Evolutionary conservation across 2,797 vertebrate species (phyloP).

Genomic region (Amblyopsis hoosieri): DNA sequence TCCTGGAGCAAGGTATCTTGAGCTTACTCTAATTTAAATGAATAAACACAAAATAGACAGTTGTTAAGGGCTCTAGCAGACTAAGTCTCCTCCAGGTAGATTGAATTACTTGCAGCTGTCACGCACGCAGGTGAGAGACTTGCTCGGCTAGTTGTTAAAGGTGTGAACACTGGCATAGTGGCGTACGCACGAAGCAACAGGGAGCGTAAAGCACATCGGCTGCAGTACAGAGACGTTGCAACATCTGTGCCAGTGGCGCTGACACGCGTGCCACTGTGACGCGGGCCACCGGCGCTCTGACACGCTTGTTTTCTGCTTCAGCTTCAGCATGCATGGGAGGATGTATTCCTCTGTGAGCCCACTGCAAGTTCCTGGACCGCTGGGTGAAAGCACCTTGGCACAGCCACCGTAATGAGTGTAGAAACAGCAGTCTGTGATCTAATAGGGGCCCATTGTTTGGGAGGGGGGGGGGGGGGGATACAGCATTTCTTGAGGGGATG

Average conservation of each 20-base stretch:
- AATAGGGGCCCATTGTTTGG: slow-evolving; percentile 70
- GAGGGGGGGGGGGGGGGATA: slow-evolving; percentile 63
- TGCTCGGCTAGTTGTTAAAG: slow-evolving; percentile 15
- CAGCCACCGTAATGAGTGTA: slow-evolving; percentile 63
- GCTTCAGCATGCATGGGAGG: slow-evolving; percentile 1
- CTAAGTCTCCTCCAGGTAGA: slow-evolving; percentile 19
- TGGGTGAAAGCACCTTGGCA: slow-evolving; percentile 16
- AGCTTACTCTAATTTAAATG: slow-evolving; percentile 24
- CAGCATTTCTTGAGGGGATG: slow-evolving; percentile 79
- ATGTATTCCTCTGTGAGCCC: slow-evolving; percentile 21
- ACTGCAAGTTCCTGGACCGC: slow-evolving; percentile 37
- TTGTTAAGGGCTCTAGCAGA: not conserved
- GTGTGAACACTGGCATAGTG: slow-evolving; percentile 16
- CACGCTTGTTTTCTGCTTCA: slow-evolving; percentile 14
- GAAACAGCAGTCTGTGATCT: slow-evolving; percentile 68
- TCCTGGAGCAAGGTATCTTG: slow-evolving; percentile 63
- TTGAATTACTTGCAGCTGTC: slow-evolving; percentile 37
- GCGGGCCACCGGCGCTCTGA: slow-evolving; percentile 4
- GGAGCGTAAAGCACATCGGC: slow-evolving; percentile 8
- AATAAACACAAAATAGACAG: no score
- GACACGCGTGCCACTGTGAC: slow-evolving; percentile 24
- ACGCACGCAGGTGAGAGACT: slow-evolving; percentile 12
- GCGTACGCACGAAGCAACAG: slow-evolving; percentile 14
- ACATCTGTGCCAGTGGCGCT: slow-evolving; percentile 28
- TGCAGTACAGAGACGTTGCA: slow-evolving; percentile 20